phyloP scores from a whole-genome alignment of 2,113 vertebrate genomes.

The Orthochromis indermauri region DNA sequence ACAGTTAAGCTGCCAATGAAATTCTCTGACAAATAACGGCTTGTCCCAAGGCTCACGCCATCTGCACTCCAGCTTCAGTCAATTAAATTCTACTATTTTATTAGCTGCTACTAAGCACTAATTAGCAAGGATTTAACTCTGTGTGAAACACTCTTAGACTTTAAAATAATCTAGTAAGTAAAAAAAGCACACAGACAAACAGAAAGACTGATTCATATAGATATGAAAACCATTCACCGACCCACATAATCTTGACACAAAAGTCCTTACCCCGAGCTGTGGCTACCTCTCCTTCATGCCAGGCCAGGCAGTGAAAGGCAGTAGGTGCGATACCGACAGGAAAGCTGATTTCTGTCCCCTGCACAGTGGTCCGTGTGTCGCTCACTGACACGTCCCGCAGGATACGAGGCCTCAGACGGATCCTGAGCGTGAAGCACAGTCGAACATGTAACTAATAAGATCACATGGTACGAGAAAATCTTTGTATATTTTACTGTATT shows the following conservation, averaged over 20 bases:
- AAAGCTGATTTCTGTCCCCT: constrained; percentile 82
- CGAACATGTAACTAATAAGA: background rate
- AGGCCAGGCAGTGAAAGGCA: constrained; percentile 84
- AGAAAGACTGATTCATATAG: background rate
- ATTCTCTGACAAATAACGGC: background rate
- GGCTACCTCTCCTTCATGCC: constrained; percentile 89
- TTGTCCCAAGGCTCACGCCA: background rate
- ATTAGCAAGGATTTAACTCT: background rate
- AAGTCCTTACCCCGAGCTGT: constrained; percentile 81
- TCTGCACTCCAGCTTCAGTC: background rate
- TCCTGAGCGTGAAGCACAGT: constrained; percentile 58
- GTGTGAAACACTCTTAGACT: background rate
- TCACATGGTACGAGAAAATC: background rate
- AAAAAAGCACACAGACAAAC: background rate
- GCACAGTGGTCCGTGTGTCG: constrained; percentile 79
- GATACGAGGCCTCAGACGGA: constrained; percentile 80
- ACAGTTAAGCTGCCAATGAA: background rate
- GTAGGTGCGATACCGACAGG: constrained; percentile 90
- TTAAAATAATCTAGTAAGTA: background rate
- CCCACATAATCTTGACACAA: background rate
- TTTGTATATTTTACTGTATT: background rate
- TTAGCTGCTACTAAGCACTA: background rate
- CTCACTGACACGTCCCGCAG: constrained; percentile 78
- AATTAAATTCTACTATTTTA: background rate
- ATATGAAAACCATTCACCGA: background rate